Base-by-base conservation (phyloP, 2,888 invertebrate genomes). In the Chrysina gloriosa region DNA sequence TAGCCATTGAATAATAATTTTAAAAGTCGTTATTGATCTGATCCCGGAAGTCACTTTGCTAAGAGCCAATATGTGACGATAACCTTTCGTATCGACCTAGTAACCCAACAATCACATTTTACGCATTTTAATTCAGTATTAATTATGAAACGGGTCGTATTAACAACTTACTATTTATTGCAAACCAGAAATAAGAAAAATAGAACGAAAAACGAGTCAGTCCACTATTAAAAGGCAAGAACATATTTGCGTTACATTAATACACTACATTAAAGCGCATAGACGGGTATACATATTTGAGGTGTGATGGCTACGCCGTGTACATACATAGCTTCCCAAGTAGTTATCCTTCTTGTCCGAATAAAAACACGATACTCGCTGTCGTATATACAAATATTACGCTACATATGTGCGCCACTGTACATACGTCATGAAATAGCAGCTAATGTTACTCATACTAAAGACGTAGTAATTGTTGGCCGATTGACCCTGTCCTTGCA, bases 401-500 rank as follows among this genome's bases (percentile, higher is more conserved):
- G 48, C 19, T 52, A 29, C 14, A 52, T 9, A 7, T 52, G 14
- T 21, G 25, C 48, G 48, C 11, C 23, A 14, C 5, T 48, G 7
- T 71, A 71, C 74, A 70, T 72, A 70, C 72, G 73, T 29, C 27
- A 27, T 27, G 14, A 2, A 6, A n/a, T 29, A 50, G 50, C 14
- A 50, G 50, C 50, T 27, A 27, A 16, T 11, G 52, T 16, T 52
- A 14, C 31, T 42, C 11, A 42, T 19, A 19, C 68, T 70, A 69
- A 68, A 70, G 73, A 71, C 71, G 70, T 69, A 74, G 73, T 74
- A 75, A 76, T 68, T 74, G 74, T 70, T 79, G 81, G 76, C 81
- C 81, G 80, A 81, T 78, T 81, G 79, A 81, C 81, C 81, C 81
- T 79, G 77, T 77, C 78, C 80, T 79, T 78, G 77, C 69, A 71